Evolutionary conservation across 2,888 invertebrate species (phyloP), one percentile per base, ranked within the genome.

Genomic region (Hofmannophila pseudospretella): DNA sequence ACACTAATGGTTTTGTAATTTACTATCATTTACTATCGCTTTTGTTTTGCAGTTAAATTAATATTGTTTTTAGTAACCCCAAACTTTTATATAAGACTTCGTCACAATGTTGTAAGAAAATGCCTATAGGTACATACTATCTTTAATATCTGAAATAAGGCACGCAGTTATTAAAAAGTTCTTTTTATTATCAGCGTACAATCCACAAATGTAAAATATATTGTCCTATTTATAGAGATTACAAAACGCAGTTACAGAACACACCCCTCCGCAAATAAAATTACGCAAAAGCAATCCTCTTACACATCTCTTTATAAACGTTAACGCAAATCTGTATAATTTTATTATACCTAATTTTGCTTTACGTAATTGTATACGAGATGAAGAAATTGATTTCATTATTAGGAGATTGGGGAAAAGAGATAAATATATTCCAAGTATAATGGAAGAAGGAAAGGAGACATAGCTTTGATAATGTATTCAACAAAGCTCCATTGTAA

Each of bases 251-350:
- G 67, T 67, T 67, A 63, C 47, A 54, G 58, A 51, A 47, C 11
- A 44, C 53, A 56, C 64, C 70, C 69, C 56, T 47, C 49, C 49
- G 53, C 59, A 64, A 61, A 58, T 54, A 50, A 60, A 62, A 58
- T 57, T 54, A 43, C 52, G 54, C 61, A 65, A 60, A 58, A 49
- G 41, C 60, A 69, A 73, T 71, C 74, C 73, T 70, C 77, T 74
- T 65, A 62, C 52, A 60, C 56, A 50, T 59, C 52, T 49, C 45
- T 49, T 49, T 42, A 52, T 51, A 47, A 52, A 58, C 49, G 58
- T 62, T 59, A 58, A 46, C 45, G 45, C 49, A 67, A 73, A 71
- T 68, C 78, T 69, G 82, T 81, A 84, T 85, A 85, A 85, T 84
- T 85, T 84, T 80, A 80, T 81, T 76, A 67, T 69, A 69, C 72